A percentile compares a stretch with the other conserved stretches of the same genome.
phyloP scores from a whole-genome alignment of 2,113 vertebrate genomes.

The Colaptes auratus region DNA sequence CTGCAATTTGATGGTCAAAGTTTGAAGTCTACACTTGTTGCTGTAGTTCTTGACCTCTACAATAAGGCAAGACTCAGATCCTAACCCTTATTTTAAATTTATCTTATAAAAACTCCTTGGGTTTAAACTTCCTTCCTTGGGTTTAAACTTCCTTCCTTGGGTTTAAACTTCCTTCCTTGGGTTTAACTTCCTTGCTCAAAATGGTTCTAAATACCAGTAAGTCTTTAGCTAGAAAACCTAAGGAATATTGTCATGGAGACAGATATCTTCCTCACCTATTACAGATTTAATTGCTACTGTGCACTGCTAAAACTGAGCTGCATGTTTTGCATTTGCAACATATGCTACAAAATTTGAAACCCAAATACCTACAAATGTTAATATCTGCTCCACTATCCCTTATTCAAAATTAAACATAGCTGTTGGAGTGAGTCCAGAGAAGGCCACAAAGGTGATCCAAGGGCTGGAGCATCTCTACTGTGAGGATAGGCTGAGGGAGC shows the following conservation, averaged over 20 bases:
- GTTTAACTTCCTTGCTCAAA: neutral
- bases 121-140: too few species aligned
- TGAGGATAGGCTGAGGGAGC: too few species aligned
- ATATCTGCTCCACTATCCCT: neutral
- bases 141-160: too few species aligned
- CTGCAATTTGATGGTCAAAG: neutral
- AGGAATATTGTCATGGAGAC: constrained; percentile 43
- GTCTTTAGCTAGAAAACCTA: constrained; percentile 17
- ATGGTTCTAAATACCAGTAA: neutral
- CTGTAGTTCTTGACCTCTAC: neutral
- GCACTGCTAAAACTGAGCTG: neutral
- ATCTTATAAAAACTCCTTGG: too few species aligned
- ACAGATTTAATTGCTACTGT: neutral
- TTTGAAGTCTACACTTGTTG: neutral
- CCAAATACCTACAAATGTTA: neutral
- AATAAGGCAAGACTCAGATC: neutral
- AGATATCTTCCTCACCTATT: constrained; percentile 19
- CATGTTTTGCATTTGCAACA: neutral
- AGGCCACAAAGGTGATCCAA: too few species aligned
- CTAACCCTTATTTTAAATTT: neutral
- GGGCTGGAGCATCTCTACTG: too few species aligned
- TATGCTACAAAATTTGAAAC: neutral
- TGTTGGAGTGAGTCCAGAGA: too few species aligned
- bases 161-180: too few species aligned
- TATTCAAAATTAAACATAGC: neutral